Conservation (phyloP, 2,888 invertebrate species). For the Sphinx pinastri region DNA sequence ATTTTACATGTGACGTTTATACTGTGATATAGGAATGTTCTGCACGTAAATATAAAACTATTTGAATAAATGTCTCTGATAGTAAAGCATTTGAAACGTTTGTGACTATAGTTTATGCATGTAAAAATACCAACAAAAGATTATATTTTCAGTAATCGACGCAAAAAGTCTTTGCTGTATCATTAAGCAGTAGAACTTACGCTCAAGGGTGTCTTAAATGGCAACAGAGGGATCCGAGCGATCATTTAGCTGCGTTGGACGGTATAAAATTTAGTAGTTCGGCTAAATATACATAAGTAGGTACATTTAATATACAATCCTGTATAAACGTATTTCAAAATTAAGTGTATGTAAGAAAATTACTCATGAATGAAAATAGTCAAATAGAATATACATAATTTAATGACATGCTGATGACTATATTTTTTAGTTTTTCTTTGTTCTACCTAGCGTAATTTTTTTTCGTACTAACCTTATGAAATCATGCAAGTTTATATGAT, state of each 20-base stretch:
- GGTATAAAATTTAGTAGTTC: neutral
- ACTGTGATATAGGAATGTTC: conserved; percentile 18
- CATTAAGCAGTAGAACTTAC: neutral
- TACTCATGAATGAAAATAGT: neutral
- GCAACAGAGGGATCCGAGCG: neutral
- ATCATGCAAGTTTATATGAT: no score
- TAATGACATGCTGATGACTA: no score
- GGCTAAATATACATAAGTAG: neutral
- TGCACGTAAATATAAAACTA: neutral
- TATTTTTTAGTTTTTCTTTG: neutral
- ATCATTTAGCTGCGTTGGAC: neutral
- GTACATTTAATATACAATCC: neutral
- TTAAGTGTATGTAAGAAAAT: neutral
- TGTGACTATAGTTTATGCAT: neutral
- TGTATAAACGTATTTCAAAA: neutral
- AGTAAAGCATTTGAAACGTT: neutral
- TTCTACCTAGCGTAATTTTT: neutral
- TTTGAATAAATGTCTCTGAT: neutral
- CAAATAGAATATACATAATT: neutral
- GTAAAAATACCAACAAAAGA: neutral
- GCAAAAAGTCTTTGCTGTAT: neutral
- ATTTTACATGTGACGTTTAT: conserved; percentile 15
- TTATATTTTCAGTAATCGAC: neutral
- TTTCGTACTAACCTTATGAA: no score
- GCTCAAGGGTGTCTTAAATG: neutral